Conservation (phyloP, 2,888 invertebrate genomes). For the Gymnoscelis rufifasciata region DNA sequence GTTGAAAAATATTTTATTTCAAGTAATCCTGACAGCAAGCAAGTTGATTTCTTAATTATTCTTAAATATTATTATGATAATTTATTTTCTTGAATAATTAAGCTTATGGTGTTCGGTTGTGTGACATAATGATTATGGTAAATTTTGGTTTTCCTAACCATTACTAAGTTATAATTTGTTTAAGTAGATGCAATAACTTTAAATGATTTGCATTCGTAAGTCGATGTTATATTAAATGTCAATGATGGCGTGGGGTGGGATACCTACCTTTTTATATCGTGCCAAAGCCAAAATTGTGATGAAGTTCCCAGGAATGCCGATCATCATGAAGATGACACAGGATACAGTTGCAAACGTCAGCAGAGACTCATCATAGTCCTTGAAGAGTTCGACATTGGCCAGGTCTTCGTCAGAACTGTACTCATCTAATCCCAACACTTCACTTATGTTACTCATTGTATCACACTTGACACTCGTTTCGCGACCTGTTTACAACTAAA, state of each 20-base stretch:
- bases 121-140: not conserved
- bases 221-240: too few species aligned
- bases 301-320: conserved; percentile 89
- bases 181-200: too few species aligned
- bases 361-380: conserved; percentile 82
- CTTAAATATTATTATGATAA: too few species aligned
- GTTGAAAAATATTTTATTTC: too few species aligned
- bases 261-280: conserved; percentile 85
- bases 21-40: too few species aligned
- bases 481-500: conserved; percentile 51
- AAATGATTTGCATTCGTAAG: too few species aligned
- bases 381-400: conserved; percentile 76
- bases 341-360: conserved; percentile 83
- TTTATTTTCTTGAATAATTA: too few species aligned
- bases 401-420: conserved; percentile 48
- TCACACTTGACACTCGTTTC: conserved; percentile 29
- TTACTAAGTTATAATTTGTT: too few species aligned
- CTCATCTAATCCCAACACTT: conserved; percentile 38
- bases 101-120: too few species aligned
- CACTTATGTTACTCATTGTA: conserved; percentile 32
- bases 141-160: too few species aligned
- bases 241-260: too few species aligned
- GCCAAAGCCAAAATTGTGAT: conserved; percentile 87
- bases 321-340: conserved; percentile 85
- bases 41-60: too few species aligned